Evolutionary conservation across 30 jellyfish, hydroid and myxozoan genomes (phyloP), one percentile per base, ranked within the genome.

Genomic region (Hydractinia echinata): DNA sequence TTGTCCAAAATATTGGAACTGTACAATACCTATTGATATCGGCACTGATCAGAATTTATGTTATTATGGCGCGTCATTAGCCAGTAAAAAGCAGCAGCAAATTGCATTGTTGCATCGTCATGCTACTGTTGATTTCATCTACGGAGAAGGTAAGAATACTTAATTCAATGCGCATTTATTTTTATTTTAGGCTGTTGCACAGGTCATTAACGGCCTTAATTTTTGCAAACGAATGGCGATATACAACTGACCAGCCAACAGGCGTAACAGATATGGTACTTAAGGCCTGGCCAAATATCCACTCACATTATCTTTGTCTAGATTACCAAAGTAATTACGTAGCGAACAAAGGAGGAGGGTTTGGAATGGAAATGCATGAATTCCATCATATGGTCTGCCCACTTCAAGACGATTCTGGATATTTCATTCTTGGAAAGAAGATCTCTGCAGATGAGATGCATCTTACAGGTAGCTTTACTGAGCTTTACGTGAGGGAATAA

Each of bases 281-380:
- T 30, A 30, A 30, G 1, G 44, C 44, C 44, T 30, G 44, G 44
- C 44, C 2, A 30, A 30, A 30, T 30, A 30, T 30, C 44, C 44
- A 30, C 2, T 30, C 44, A 2, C 44, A 30, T 30, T 30, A 30
- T 30, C 44, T 11, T 64, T 9, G 39, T 64, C 39, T 64, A 64
- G 74, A 64, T 64, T 64, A 64, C 74, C 74, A 64, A 44, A 64
- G 39, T n/a, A 64, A 64, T 13, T 64, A 64, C 74, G 74, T 64
- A 7, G 39, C 39, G 74, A n/a, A 1, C 19, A 51, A 64, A 6
- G 74, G 51, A 64, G 74, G 74, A n/a, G 74, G 74, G 19, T 64
- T 44, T 64, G 74, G 74, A 51, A 64, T 64, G 19, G 74, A 64
- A 64, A 44, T n/a, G 7, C 74, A 64, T 64, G 74, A 44, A n/a